Evolutionary conservation across 2,113 vertebrate genomes (phyloP), one percentile per base, ranked within the genome.

Genomic region (Xiphias gladius): DNA sequence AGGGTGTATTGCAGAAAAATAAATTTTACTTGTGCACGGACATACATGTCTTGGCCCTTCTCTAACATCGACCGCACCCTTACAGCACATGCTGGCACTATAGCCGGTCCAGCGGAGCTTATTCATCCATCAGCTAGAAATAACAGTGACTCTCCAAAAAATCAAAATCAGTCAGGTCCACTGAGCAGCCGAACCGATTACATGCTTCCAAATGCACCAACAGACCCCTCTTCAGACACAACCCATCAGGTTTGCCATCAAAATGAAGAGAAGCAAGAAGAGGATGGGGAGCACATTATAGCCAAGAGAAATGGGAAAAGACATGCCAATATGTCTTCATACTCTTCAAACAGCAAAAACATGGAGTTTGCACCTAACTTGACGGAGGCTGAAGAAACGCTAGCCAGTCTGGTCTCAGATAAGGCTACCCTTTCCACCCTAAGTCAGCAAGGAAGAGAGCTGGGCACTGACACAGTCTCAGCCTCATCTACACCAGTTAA

Each of bases 11-110:
- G 74, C 1, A 78, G 58, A 26, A 74, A 79, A 83, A 43, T 5
- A 0, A 0, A 0, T 20, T 54, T 24, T 62, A 90, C 89, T 6
- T 94, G 94, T 79, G 93, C 93, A 35, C 93, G 94, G 52, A 89
- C 94, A 10, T 76, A 77, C 63, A 80, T 91, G 67, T 0, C 65
- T 6, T 94, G 93, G 93, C 94, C 93, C n/a, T 90, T 93, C 28
- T 57, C 35, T 20, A 52, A 83, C 24, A 39, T 41, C 5, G 3
- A 14, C 26, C 3, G 0, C 13, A 52, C 20, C 0, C 9, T 4
- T 26, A 11, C 11, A 26, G 22, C n/a, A 17, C 52, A 54, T 48
- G 26, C 58, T 57, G 57, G 19, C 11, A 28, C 68, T 1, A 1
- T 57, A 48, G 26, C n/a, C 7, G 46, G 26, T 46, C 68, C 75